Evolutionary conservation across 2,797 vertebrate species (phyloP).

Genomic region (Lagorchestes hirsutus): DNA sequence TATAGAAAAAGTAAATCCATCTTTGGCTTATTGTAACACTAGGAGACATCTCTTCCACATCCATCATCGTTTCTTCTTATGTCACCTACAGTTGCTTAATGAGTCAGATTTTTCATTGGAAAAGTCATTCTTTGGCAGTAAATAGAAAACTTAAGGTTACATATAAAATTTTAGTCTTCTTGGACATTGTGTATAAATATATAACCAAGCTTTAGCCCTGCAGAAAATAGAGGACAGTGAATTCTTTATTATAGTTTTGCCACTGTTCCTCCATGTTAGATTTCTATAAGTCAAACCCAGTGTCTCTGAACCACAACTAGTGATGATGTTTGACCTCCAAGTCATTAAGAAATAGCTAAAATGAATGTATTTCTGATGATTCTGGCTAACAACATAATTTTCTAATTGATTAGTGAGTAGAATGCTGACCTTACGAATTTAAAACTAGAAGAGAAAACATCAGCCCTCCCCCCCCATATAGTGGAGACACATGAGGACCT

Average conservation of each 20-base stretch:
- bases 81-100: background rate
- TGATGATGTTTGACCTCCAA: background rate
- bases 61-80: background rate
- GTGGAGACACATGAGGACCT: background rate
- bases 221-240: background rate
- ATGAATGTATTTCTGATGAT: background rate
- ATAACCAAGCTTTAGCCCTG: constrained; percentile 19
- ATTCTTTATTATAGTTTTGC: background rate
- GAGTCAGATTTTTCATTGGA: background rate
- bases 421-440: background rate
- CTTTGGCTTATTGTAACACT: background rate
- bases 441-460: background rate
- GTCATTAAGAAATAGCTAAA: background rate
- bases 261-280: background rate
- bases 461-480: background rate
- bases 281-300: background rate
- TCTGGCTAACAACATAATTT: background rate
- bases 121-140: background rate
- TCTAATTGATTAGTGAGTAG: background rate
- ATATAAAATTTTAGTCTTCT: background rate
- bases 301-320: background rate
- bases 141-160: background rate
- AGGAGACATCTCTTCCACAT: background rate
- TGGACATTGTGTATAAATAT: background rate
- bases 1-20: background rate